Evolutionary conservation across 1,140 invertebrate species (phyloP).

Genomic region (Rhagoletis pomonella): DNA sequence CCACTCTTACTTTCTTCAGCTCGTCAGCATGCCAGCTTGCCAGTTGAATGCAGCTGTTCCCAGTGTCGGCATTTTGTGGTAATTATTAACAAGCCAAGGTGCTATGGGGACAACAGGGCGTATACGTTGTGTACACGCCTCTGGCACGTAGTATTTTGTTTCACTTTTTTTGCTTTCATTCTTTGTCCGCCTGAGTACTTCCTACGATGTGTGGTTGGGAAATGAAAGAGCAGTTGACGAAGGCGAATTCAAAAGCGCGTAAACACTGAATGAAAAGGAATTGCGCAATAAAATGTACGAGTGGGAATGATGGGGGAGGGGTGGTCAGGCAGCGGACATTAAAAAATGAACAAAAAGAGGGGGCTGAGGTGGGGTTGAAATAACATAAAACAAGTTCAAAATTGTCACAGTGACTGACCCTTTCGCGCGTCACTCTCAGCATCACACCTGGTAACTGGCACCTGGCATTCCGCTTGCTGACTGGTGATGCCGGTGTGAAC

Average conservation of each 20-base stretch:
- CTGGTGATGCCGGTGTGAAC: not conserved
- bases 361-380: too few species aligned
- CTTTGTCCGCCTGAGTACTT: conserved; percentile 9
- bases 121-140: not conserved
- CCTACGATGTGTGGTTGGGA: not conserved
- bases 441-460: not conserved
- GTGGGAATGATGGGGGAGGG: not conserved
- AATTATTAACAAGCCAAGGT: conserved; percentile 49
- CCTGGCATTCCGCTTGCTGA: not conserved
- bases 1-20: not conserved
- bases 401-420: conserved; percentile 18
- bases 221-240: not conserved
- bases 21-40: too few species aligned
- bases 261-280: conserved; percentile 37
- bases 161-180: not conserved
- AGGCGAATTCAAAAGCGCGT: not conserved
- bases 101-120: conserved; percentile 10
- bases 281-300: not conserved
- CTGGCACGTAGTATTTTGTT: not conserved
- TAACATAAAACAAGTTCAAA: not conserved
- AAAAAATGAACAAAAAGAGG: too few species aligned
- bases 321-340: not conserved
- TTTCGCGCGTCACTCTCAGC: not conserved
- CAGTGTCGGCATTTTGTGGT: conserved; percentile 10
- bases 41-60: not conserved